These are phyloP conservation scores for Protaetia brevitarsis DNA, from an alignment of 1,140 invertebrate species.

Conservation along the genomic window DNA sequence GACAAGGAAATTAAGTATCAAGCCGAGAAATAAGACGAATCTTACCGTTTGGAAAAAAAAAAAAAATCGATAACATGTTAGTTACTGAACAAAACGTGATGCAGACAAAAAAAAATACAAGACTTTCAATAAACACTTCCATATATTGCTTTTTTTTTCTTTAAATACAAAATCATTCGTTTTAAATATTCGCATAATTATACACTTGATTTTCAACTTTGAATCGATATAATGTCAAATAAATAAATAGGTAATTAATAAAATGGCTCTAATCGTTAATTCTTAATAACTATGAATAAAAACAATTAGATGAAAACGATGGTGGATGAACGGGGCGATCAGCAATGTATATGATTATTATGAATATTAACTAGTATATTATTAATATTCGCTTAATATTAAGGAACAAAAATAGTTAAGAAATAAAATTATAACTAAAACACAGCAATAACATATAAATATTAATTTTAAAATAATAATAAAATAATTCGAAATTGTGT, in stretches of 20 bases:
- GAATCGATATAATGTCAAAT: slow-evolving; percentile 12
- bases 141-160: not conserved
- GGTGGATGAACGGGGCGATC: too few relatives aligned
- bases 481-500: too few relatives aligned
- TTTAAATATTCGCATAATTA: slow-evolving; percentile 27
- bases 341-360: too few relatives aligned
- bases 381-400: too few relatives aligned
- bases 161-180: not conserved
- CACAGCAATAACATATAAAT: too few relatives aligned
- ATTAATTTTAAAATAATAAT: too few relatives aligned
- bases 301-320: too few relatives aligned
- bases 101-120: not conserved
- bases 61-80: not conserved
- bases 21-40: too few relatives aligned
- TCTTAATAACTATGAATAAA: not conserved
- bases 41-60: not conserved
- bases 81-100: not conserved
- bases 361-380: too few relatives aligned
- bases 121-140: not conserved
- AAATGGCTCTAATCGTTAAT: not conserved
- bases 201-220: slow-evolving; percentile 19
- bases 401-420: too few relatives aligned
- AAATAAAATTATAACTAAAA: too few relatives aligned
- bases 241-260: not conserved
- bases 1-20: too few relatives aligned